These are phyloP conservation scores for Rynchops niger DNA, from an alignment of 2,113 vertebrate species.

Conservation along the genomic window DNA sequence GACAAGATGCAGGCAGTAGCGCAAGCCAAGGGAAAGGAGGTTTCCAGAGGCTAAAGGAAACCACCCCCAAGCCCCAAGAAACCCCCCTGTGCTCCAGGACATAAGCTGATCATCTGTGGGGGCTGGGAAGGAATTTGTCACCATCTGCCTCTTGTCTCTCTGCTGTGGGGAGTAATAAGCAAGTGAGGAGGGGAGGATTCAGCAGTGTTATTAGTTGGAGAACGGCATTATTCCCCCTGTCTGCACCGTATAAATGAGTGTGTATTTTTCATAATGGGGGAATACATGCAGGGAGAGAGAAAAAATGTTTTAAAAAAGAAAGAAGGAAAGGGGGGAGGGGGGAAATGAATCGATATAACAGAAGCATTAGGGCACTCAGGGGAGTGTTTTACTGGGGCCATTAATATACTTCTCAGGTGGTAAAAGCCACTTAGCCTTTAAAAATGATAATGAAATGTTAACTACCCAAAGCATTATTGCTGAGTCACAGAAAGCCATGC, in stretches of 20 bases:
- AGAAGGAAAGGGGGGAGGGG: slow-evolving; percentile 57
- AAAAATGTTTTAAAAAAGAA: slow-evolving; percentile 59
- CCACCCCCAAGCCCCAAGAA: not conserved
- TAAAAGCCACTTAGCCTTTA: slow-evolving; percentile 74
- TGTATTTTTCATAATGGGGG: slow-evolving; percentile 70
- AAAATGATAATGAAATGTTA: slow-evolving; percentile 75
- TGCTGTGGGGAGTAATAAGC: slow-evolving; percentile 73
- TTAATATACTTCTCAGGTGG: slow-evolving; percentile 73
- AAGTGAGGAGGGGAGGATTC: slow-evolving; percentile 64
- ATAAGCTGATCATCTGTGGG: slow-evolving; percentile 70
- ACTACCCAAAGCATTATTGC: slow-evolving; percentile 72
- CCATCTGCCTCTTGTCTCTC: slow-evolving; percentile 78
- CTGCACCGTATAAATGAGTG: slow-evolving; percentile 33
- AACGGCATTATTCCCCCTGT: slow-evolving; percentile 9
- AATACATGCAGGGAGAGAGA: slow-evolving; percentile 69
- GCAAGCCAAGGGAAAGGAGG: slow-evolving; percentile 4
- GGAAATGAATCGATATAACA: slow-evolving; percentile 72
- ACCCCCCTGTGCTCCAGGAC: slow-evolving; percentile 61
- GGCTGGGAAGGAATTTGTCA: slow-evolving; percentile 73
- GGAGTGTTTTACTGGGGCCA: slow-evolving; percentile 70
- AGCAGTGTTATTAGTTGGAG: slow-evolving; percentile 34
- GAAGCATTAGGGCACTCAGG: slow-evolving; percentile 71
- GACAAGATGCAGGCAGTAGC: not conserved
- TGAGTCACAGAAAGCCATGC: slow-evolving; percentile 58
- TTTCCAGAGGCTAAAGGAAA: slow-evolving; percentile 58